Percentiles rank a stretch among this genome's conserved stretches.
phyloP scores from a whole-genome alignment of 2,113 vertebrate genomes.

The Cacatua alba region DNA sequence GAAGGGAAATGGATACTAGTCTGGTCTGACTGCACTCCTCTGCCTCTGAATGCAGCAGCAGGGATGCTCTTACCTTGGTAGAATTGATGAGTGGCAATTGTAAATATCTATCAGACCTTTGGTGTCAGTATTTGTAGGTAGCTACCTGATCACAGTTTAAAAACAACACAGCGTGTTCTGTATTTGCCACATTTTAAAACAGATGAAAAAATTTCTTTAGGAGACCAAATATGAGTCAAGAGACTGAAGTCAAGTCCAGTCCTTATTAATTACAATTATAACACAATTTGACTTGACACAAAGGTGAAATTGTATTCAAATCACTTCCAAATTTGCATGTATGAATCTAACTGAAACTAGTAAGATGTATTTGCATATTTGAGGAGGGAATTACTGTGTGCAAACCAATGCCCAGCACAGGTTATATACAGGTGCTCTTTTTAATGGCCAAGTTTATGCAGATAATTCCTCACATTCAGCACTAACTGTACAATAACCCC shows the following conservation, averaged over 20 bases:
- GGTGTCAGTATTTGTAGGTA: not conserved
- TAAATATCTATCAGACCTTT: not conserved
- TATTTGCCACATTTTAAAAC: not conserved
- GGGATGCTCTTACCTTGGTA: not conserved
- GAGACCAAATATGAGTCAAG: not conserved
- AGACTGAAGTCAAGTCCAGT: not conserved
- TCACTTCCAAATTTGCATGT: not conserved
- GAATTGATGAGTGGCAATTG: not conserved
- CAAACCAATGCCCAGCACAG: not conserved
- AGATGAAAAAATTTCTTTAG: not conserved
- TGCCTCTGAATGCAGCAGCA: not conserved
- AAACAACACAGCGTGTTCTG: not conserved
- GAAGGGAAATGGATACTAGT: not conserved
- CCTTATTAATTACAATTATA: constrained; percentile 8
- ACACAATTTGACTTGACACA: not conserved
- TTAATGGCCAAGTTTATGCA: constrained; percentile 25
- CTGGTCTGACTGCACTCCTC: not conserved
- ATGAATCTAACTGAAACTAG: not conserved
- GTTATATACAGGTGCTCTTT: constrained; percentile 2
- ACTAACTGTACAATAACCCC: not conserved
- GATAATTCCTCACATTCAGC: constrained; percentile 40
- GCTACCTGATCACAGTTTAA: not conserved
- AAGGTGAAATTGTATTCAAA: not conserved
- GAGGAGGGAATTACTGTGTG: not conserved
- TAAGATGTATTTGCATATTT: not conserved